These are phyloP conservation scores for Melitaea cinxia DNA, from an alignment of 1,140 invertebrate genomes.

Conservation along the genomic window DNA sequence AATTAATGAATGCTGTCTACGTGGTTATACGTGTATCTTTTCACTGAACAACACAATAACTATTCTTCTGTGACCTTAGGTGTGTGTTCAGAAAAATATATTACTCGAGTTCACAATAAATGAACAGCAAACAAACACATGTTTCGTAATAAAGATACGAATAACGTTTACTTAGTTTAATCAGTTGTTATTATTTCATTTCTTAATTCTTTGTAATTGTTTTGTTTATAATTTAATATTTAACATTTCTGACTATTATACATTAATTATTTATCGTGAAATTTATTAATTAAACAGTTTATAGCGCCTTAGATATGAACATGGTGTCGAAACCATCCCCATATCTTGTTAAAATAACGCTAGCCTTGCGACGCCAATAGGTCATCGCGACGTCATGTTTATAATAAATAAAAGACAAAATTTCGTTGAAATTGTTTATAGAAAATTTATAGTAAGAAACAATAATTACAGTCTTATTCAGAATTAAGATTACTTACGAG, in stretches of 20 bases:
- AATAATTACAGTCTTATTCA: neutral
- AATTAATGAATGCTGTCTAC: conserved; percentile 18
- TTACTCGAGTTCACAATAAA: conserved; percentile 11
- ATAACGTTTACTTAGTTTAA: neutral
- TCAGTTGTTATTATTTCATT: neutral
- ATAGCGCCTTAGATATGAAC: neutral
- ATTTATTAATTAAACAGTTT: neutral
- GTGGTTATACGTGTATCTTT: conserved; percentile 14
- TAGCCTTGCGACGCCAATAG: conserved; percentile 7
- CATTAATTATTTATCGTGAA: neutral
- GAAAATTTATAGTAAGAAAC: neutral
- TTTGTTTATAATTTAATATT: neutral
- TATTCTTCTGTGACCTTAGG: conserved; percentile 13
- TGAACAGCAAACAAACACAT: neutral
- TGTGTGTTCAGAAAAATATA: conserved; percentile 13
- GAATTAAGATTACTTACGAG: neutral
- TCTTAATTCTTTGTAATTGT: neutral
- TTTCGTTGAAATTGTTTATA: neutral
- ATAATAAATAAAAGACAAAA: neutral
- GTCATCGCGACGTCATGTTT: neutral
- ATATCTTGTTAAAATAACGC: neutral
- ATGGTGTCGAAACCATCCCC: neutral
- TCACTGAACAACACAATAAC: conserved; percentile 13
- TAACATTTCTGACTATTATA: neutral
- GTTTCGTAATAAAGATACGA: neutral